Conservation (phyloP, 2,113 vertebrate genomes). For the Heterochromis multidens region DNA sequence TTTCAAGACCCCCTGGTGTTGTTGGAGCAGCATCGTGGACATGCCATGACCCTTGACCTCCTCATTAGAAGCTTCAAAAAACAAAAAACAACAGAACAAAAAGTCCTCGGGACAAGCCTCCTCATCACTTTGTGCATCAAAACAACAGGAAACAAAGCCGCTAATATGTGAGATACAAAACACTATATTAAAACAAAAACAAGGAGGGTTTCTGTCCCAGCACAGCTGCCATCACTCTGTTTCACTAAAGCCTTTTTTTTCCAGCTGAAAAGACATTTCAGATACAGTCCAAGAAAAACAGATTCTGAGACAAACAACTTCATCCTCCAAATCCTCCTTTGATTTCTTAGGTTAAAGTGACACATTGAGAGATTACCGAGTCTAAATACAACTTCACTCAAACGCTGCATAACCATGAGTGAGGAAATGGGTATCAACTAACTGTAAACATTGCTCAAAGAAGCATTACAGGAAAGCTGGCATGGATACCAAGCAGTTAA, state of each 20-base stretch:
- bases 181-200: background rate
- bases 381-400: background rate
- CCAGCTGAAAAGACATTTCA: background rate
- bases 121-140: background rate
- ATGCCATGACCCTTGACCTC: background rate
- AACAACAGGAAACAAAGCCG: background rate
- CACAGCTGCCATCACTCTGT: background rate
- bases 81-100: slow-evolving; percentile 1
- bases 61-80: background rate
- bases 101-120: background rate
- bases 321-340: background rate
- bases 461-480: background rate
- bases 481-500: background rate
- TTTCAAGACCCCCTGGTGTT: background rate
- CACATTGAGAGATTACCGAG: background rate
- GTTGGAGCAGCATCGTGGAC: background rate
- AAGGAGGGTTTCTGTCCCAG: background rate
- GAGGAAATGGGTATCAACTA: background rate
- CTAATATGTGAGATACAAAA: background rate
- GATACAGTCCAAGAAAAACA: slow-evolving; percentile 14
- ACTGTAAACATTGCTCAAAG: background rate
- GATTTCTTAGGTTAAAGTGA: background rate
- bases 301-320: background rate
- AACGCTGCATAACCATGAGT: background rate
- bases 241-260: background rate